phyloP scores from a whole-genome alignment of 1,140 invertebrate genomes.

The Bilobella aurantiaca region DNA sequence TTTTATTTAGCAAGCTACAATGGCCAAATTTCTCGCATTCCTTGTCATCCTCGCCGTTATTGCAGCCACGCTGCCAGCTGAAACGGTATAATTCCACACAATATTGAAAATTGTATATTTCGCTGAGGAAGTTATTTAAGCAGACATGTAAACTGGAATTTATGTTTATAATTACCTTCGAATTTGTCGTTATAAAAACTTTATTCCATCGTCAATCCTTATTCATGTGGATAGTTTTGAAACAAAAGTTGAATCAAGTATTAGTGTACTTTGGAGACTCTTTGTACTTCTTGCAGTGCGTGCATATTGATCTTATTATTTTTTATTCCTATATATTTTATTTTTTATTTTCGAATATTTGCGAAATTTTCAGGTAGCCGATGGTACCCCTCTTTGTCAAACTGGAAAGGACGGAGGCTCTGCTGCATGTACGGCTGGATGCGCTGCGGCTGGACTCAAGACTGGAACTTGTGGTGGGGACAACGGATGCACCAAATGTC shows the following conservation, averaged over 20 bases:
- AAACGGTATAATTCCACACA: too few species aligned
- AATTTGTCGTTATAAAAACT: background rate
- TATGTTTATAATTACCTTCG: background rate
- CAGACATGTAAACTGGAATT: background rate
- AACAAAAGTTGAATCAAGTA: background rate
- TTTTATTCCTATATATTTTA: background rate
- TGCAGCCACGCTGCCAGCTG: background rate
- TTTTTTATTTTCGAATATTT: background rate
- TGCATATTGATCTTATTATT: background rate
- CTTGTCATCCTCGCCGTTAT: background rate
- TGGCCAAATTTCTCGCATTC: slow-evolving; percentile 1
- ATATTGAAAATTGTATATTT: background rate
- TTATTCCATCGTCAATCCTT: background rate
- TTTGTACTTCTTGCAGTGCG: too few species aligned
- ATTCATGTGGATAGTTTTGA: background rate
- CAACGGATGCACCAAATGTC: background rate
- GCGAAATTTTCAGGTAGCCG: too few species aligned
- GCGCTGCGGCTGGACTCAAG: background rate
- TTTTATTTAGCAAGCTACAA: background rate
- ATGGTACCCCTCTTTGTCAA: background rate
- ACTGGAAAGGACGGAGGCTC: too few species aligned
- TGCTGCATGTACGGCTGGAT: background rate
- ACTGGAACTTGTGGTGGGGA: background rate
- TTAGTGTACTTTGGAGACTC: too few species aligned
- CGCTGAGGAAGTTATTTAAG: background rate